phyloP scores from a whole-genome alignment of 2,113 vertebrate species.

The Erythrocercus mccallii region DNA sequence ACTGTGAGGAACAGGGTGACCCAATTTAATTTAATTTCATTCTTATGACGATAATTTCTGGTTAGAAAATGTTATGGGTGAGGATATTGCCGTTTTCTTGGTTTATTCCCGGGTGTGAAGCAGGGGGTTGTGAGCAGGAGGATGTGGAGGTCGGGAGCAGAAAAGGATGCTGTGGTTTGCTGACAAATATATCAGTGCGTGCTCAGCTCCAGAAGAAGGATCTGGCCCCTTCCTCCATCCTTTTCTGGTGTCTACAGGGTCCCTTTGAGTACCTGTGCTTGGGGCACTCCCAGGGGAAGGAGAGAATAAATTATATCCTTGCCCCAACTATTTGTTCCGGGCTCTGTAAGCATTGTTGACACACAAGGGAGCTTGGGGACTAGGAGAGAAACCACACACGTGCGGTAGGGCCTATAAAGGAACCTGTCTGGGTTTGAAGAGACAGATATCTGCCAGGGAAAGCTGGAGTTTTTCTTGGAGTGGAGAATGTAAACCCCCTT shows the following conservation, averaged over 20 bases:
- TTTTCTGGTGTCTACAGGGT: not conserved
- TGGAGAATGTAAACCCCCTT: too few relatives aligned
- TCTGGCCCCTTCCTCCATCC: not conserved
- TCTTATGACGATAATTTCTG: not conserved
- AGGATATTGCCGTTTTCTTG: not conserved
- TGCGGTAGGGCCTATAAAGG: not conserved
- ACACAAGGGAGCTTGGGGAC: not conserved
- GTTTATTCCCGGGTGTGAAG: not conserved
- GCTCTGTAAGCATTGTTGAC: not conserved
- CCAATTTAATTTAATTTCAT: not conserved
- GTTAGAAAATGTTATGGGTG: not conserved
- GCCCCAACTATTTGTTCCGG: not conserved
- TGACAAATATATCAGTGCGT: accelerated
- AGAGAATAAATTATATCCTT: not conserved
- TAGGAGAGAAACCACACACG: accelerated
- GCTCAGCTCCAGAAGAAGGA: not conserved
- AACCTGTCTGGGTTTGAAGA: too few relatives aligned
- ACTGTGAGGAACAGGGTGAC: not conserved
- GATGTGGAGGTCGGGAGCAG: not conserved
- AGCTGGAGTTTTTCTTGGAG: too few relatives aligned
- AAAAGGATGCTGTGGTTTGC: not conserved
- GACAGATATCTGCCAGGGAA: too few relatives aligned
- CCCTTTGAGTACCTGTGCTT: not conserved
- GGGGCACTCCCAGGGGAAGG: not conserved
- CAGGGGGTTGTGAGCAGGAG: not conserved